Conservation (phyloP, 1,140 invertebrate species). For the Drosophila carrolli region DNA sequence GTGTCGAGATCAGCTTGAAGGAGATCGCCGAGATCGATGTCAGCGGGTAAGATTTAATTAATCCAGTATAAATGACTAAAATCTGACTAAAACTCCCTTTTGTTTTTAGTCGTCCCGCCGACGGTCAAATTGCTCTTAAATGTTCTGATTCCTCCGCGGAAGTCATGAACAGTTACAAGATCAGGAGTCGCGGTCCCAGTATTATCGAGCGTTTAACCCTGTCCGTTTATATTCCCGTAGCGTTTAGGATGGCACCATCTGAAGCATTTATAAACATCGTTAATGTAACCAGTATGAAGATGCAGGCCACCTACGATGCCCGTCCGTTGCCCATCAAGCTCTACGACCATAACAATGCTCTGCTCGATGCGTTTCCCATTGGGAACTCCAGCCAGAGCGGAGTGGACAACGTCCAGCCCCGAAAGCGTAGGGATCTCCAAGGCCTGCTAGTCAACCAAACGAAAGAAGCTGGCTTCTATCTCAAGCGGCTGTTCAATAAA, state of each 20-base stretch:
- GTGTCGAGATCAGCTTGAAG: constrained; percentile 76
- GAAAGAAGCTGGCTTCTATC: constrained; percentile 74
- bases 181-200: constrained; percentile 80
- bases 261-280: constrained; percentile 63
- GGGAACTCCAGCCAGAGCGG: constrained; percentile 57
- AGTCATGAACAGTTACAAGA: constrained; percentile 76
- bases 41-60: constrained; percentile 75
- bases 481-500: constrained; percentile 46
- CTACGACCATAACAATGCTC: constrained; percentile 69
- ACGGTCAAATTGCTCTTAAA: constrained; percentile 66
- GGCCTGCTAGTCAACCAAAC: constrained; percentile 67
- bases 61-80: too few relatives aligned
- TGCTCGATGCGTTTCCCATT: constrained; percentile 57
- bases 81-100: too few relatives aligned
- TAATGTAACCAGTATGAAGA: constrained; percentile 63
- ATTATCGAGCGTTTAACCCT: constrained; percentile 68
- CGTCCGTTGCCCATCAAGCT: constrained; percentile 63
- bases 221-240: constrained; percentile 71
- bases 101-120: constrained; percentile 61
- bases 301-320: constrained; percentile 74
- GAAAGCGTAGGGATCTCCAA: constrained; percentile 60
- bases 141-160: constrained; percentile 60
- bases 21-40: constrained; percentile 84
- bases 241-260: constrained; percentile 65
- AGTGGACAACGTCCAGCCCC: constrained; percentile 54